A percentile compares a stretch with the other conserved stretches of the same genome.
Evolutionary conservation across 2,888 invertebrate genomes (phyloP).

Genomic region (Baronia brevicornis): DNA sequence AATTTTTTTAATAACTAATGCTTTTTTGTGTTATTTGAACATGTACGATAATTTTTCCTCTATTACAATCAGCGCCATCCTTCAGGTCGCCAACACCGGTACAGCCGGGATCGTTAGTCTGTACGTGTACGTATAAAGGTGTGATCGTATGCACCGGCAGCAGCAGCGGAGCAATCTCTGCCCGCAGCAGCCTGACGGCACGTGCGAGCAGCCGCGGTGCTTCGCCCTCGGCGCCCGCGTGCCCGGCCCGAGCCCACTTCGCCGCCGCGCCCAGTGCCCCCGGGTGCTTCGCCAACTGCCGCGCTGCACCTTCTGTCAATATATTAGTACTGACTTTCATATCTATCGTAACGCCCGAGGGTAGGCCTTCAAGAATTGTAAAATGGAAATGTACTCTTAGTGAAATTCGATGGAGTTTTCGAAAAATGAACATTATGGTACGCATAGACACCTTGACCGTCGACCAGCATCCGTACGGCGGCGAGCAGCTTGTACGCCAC

Average conservation of each 20-base stretch:
- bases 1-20: too few species aligned
- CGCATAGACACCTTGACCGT: slow-evolving; percentile 80
- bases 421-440: neutral
- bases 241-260: slow-evolving; percentile 85
- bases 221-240: slow-evolving; percentile 90
- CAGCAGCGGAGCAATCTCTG: slow-evolving; percentile 14
- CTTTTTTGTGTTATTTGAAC: too few species aligned
- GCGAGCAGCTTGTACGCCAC: slow-evolving; percentile 92
- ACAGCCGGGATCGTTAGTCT: too few species aligned
- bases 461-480: slow-evolving; percentile 89
- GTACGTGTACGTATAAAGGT: too few species aligned
- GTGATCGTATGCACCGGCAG: slow-evolving; percentile 16
- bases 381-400: too few species aligned
- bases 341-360: too few species aligned
- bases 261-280: slow-evolving; percentile 80
- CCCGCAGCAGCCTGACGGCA: slow-evolving; percentile 78
- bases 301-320: slow-evolving; percentile 80
- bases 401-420: too few species aligned
- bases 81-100: too few species aligned
- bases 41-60: too few species aligned
- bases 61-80: too few species aligned
- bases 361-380: too few species aligned
- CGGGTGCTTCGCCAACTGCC: slow-evolving; percentile 71
- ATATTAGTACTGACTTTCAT: too few species aligned
- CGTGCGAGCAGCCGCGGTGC: slow-evolving; percentile 86